A percentile compares a stretch with the other conserved stretches of the same genome.
These are phyloP conservation scores for Oryzias celebensis DNA, from an alignment of 2,113 vertebrate species.

Conservation along the genomic window DNA sequence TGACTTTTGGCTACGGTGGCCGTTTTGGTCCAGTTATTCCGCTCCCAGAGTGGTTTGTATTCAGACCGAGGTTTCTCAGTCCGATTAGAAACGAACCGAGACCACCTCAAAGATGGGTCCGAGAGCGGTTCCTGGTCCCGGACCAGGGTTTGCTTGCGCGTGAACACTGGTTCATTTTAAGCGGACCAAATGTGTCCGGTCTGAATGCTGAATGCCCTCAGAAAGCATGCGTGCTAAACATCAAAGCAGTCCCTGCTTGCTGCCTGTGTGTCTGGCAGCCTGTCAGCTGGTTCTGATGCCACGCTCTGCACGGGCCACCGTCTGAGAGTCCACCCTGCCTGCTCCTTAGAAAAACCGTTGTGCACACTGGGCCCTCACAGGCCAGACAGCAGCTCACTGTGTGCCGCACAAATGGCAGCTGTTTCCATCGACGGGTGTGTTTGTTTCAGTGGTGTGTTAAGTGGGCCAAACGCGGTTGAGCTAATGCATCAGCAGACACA, in stretches of 20 bases:
- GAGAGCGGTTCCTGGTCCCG: too few relatives aligned
- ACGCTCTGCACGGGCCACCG: slow-evolving; percentile 11
- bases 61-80: too few relatives aligned
- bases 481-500: slow-evolving; percentile 61
- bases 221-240: too few relatives aligned
- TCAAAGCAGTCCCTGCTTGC: slow-evolving; percentile 36
- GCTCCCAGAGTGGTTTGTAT: too few relatives aligned
- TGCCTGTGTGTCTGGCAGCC: slow-evolving; percentile 46
- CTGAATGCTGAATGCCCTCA: too few relatives aligned
- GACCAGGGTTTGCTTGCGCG: too few relatives aligned
- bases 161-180: too few relatives aligned
- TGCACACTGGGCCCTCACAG: slow-evolving; percentile 32
- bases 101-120: too few relatives aligned
- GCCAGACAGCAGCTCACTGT: slow-evolving; percentile 35
- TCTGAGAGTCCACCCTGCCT: slow-evolving; percentile 7
- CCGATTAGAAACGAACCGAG: too few relatives aligned
- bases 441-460: slow-evolving; percentile 59
- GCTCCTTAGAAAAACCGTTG: slow-evolving; percentile 6
- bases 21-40: too few relatives aligned
- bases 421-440: slow-evolving; percentile 52
- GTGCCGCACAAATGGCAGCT: slow-evolving; percentile 33
- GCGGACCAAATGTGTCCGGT: too few relatives aligned
- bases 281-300: slow-evolving; percentile 47
- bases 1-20: too few relatives aligned
- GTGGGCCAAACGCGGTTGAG: slow-evolving; percentile 31